Percentiles rank a stretch among this genome's conserved stretches.
These are phyloP conservation scores for Epinephelus moara DNA, from an alignment of 2,113 vertebrate genomes.

Conservation along the genomic window DNA sequence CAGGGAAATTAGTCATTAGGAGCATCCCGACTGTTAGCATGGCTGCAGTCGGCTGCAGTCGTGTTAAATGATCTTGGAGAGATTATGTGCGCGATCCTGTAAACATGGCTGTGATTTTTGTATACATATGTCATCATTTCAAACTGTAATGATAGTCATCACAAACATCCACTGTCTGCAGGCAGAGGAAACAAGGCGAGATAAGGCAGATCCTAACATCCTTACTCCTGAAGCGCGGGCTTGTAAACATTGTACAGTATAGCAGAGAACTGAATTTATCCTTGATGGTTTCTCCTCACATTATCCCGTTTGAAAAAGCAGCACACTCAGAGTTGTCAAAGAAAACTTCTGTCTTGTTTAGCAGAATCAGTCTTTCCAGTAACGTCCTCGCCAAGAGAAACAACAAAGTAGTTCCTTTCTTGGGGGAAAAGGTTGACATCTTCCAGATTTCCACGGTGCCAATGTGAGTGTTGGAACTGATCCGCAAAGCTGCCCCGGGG, in stretches of 20 bases:
- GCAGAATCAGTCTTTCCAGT: slow-evolving; percentile 48
- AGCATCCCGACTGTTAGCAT: neutral
- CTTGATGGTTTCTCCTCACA: neutral
- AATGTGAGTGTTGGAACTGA: slow-evolving; percentile 45
- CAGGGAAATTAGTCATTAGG: too few relatives aligned
- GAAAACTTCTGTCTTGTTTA: slow-evolving; percentile 16
- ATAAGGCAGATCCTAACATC: slow-evolving; percentile 29
- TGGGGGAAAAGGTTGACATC: slow-evolving; percentile 6
- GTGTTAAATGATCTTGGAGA: neutral
- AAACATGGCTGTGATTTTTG: neutral
- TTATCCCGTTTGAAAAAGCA: slow-evolving; percentile 4
- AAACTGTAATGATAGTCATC: neutral
- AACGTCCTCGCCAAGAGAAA: slow-evolving; percentile 41
- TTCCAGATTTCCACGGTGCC: slow-evolving; percentile 47
- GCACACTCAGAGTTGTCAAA: neutral
- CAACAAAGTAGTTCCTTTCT: slow-evolving; percentile 34
- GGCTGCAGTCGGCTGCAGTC: neutral
- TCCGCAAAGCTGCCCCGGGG: slow-evolving; percentile 15
- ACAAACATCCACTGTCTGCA: slow-evolving; percentile 11
- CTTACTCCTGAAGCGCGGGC: slow-evolving; percentile 8
- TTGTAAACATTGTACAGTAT: neutral
- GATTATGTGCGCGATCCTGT: neutral
- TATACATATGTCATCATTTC: neutral
- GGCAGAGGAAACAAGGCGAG: slow-evolving; percentile 11
- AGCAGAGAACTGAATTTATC: slow-evolving; percentile 5